Evolutionary conservation across 2,888 invertebrate species (phyloP), one percentile per base, ranked within the genome.

Genomic region (Rhodophaea formosa): DNA sequence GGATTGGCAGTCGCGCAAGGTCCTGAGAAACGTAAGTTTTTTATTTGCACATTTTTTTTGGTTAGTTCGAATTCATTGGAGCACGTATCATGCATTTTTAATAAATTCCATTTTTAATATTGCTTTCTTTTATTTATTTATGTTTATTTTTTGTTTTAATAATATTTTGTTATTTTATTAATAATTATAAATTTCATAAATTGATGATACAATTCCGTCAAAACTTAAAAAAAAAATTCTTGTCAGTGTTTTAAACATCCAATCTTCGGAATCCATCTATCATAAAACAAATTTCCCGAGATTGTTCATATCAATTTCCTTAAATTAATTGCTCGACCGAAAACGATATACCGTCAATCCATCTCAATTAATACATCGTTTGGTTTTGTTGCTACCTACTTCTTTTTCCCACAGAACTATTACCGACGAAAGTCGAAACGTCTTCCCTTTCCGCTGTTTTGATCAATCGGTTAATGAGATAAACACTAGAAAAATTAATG

Each of bases 1-100:
- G 78, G 77, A 44, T 55, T 75, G 30, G 77, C 71, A 5, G 62
- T 61, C 12, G 81, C 75, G 3, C 84, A 84, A 61, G 82, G 82
- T 14, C 77, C 83, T 6, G 86, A 86, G 59, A 84, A 82, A 75
- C 72, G 86, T 86, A 59, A 84, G 86, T 82, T 15, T 53, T 51
- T 45, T 53, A n/a, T 60, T 56, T 35, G 29, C 1, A 51, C 49
- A 32, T 32, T 35, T 51, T 44, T 14, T 35, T 12, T 12, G 6
- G 16, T 15, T 39, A 52, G 52, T 10, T 16, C 7, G 16, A 39
- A 43, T 6, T 10, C 53, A 53, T 43, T 17, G 30, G 0, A 15
- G 49, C 49, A 49, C 49, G 8, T 16, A 23, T 51, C 35, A 51
- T n/a, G 35, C 51, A 39, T 51, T 12, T 39, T 17, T 39, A 12